phyloP scores from a whole-genome alignment of 2,888 invertebrate species.

The Aporophyla lueneburgensis region DNA sequence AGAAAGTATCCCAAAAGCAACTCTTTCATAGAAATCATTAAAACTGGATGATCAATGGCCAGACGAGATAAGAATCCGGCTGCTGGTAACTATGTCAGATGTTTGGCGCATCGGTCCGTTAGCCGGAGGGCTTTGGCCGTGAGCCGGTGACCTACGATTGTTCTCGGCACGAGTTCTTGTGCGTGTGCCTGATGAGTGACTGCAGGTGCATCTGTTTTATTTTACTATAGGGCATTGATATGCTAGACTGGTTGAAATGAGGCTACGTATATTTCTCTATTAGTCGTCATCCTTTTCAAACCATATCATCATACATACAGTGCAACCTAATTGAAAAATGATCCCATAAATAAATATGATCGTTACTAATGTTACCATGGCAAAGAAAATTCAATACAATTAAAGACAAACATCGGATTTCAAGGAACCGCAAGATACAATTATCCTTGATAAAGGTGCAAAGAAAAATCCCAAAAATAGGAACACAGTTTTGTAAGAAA shows the following conservation, averaged over 20 bases:
- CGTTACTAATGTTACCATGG: neutral
- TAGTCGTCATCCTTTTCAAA: no score
- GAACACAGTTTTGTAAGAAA: neutral
- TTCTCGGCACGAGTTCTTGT: slow-evolving; percentile 19
- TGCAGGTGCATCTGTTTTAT: neutral
- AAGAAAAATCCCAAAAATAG: no score
- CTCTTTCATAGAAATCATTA: neutral
- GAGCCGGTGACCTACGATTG: slow-evolving; percentile 47
- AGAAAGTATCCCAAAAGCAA: neutral
- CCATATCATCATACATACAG: no score
- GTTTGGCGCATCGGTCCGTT: slow-evolving; percentile 51
- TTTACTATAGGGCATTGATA: neutral
- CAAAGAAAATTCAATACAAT: no score
- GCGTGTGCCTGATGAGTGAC: neutral
- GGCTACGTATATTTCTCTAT: no score
- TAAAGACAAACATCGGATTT: no score
- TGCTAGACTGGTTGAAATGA: neutral
- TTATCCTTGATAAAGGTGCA: neutral
- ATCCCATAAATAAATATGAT: neutral
- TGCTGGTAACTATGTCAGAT: slow-evolving; percentile 28
- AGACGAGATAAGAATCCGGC: slow-evolving; percentile 15
- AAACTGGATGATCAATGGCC: neutral
- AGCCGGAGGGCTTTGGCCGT: slow-evolving; percentile 43
- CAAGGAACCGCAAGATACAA: neutral
- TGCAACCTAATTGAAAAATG: neutral